A percentile compares a stretch with the other conserved stretches of the same genome.
phyloP scores from a whole-genome alignment of 2,888 invertebrate genomes.

The Priocnemis perturbator region DNA sequence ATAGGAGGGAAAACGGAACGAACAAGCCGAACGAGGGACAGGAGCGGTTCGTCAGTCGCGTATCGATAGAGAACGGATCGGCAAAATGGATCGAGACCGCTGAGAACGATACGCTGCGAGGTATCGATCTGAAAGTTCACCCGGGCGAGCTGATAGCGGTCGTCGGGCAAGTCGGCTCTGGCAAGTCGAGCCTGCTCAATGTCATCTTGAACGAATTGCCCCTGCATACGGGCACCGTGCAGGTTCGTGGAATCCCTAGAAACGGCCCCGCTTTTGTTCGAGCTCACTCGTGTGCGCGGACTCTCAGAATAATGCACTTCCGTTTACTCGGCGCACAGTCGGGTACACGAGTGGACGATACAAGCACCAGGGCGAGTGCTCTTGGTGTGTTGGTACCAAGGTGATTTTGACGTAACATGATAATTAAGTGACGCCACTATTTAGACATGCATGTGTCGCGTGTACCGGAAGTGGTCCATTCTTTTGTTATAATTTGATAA shows the following conservation, averaged over 20 bases:
- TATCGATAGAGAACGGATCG: conserved; percentile 59
- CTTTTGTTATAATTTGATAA: too few relatives aligned
- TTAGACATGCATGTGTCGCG: too few relatives aligned
- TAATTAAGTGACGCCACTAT: too few relatives aligned
- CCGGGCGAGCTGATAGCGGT: conserved; percentile 79
- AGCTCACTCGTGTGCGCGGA: too few relatives aligned
- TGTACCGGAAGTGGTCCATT: too few relatives aligned
- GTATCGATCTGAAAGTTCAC: conserved; percentile 76
- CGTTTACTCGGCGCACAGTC: too few relatives aligned
- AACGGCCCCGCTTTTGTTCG: too few relatives aligned
- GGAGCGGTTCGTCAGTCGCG: background rate
- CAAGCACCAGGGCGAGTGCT: too few relatives aligned
- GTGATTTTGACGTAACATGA: too few relatives aligned
- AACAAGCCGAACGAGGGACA: conserved; percentile 40
- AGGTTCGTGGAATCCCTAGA: conserved; percentile 53
- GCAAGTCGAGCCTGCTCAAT: conserved; percentile 82
- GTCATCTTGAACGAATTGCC: conserved; percentile 87
- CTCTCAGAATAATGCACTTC: too few relatives aligned
- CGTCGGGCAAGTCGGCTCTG: conserved; percentile 84
- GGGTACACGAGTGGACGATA: too few relatives aligned
- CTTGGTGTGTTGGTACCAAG: too few relatives aligned
- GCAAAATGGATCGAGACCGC: conserved; percentile 65
- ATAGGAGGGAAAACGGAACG: conserved; percentile 28
- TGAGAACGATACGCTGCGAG: conserved; percentile 74
- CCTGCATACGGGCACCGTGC: conserved; percentile 80